Base-by-base conservation (phyloP, 1,140 invertebrate species). In the Periplaneta americana region DNA sequence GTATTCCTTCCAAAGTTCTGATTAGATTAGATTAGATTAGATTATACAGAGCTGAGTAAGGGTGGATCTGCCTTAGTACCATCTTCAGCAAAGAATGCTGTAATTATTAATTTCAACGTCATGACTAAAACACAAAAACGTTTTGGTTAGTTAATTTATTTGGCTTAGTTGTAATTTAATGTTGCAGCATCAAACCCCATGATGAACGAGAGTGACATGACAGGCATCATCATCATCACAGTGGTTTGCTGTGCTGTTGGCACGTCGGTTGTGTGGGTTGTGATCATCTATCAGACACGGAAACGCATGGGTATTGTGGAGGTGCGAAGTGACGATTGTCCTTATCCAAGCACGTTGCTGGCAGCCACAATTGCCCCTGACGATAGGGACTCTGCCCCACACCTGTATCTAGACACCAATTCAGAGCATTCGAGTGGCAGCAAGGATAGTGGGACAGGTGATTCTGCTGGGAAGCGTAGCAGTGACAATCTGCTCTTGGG, bases 211-310 rank as follows among this genome's bases (percentile, higher is more conserved):
- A 91, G 94, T 82, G 89, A 96, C 83, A 94, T 96, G 85, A 91
- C 95, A 74, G 95, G 95, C 74, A 93, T 98, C 81, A 95, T 98
- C 84, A 93, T 97, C 83, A 96, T 98, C 80, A 95, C 95, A 4
- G 94, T 97, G 0, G 95, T 97, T 34, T 96, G 95, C 87, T 97
- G 96, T 87, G 94, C 96, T 37, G 95, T 98, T 28, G 92, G 93
- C 8, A 98, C 96, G 6, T 98, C 96, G 0, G 91, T 97, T 17
- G 92, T 98, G 34, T 98, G 97, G 97, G 96, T 97, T 17, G 93
- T 96, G 10, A 95, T 98, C 81, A 97, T 98, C 84, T 97, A 98
- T 86, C 94, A 97, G 85, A 96, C 95, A 1, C 88, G 94, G 78
- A 92, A 92, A 86, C 90, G 92, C 22, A 89, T 92, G 85, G 83